phyloP scores from a whole-genome alignment of 2,113 vertebrate species.

The Candoia aspera region DNA sequence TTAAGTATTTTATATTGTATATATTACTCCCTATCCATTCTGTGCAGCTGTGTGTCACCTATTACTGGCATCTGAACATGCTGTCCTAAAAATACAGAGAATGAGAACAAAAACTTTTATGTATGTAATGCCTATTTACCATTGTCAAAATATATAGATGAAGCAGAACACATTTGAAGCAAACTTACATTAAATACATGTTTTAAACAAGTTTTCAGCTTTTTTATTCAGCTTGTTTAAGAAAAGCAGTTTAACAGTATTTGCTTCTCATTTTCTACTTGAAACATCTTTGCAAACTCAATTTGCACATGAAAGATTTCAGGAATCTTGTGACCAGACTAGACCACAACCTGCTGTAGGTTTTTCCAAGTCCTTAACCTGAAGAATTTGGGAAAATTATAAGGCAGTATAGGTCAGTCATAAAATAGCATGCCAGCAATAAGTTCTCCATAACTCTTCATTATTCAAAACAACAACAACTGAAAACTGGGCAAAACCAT shows the following conservation, averaged over 20 bases:
- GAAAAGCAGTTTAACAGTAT: neutral
- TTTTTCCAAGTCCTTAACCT: too few species aligned
- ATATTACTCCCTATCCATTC: neutral
- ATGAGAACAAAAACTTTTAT: too few species aligned
- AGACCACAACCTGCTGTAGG: neutral
- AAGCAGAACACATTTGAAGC: neutral
- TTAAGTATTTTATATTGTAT: neutral
- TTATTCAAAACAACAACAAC: too few species aligned
- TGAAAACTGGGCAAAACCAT: too few species aligned
- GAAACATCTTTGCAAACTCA: neutral
- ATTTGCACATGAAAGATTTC: neutral
- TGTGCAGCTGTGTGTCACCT: neutral
- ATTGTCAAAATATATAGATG: neutral
- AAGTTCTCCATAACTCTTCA: too few species aligned
- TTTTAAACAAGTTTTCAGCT: neutral
- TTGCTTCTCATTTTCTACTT: neutral
- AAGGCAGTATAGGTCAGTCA: too few species aligned
- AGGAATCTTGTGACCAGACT: neutral
- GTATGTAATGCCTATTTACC: too few species aligned
- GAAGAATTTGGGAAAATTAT: too few species aligned
- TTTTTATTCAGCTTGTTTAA: neutral
- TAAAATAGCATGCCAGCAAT: too few species aligned
- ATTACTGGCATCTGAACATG: neutral
- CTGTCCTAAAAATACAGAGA: too few species aligned
- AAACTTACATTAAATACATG: neutral